These are phyloP conservation scores for Apis laboriosa DNA, from an alignment of 1,140 invertebrate species.

Conservation along the genomic window DNA sequence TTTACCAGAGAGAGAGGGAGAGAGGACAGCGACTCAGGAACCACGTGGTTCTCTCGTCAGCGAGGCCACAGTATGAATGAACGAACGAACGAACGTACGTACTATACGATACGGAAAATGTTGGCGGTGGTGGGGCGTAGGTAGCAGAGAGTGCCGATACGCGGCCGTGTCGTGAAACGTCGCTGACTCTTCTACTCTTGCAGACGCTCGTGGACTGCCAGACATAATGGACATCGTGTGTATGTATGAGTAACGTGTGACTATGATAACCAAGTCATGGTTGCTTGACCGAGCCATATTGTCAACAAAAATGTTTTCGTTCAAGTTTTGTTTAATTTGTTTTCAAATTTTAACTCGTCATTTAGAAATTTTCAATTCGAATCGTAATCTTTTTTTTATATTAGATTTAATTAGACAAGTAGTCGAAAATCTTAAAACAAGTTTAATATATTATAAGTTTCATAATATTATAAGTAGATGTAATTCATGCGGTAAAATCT, in stretches of 20 bases:
- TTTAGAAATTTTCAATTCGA: too few species aligned
- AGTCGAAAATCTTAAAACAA: too few species aligned
- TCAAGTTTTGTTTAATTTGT: too few species aligned
- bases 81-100: slow-evolving; percentile 63
- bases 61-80: slow-evolving; percentile 69
- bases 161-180: slow-evolving; percentile 62
- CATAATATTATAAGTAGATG: too few species aligned
- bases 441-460: too few species aligned
- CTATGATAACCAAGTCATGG: not conserved
- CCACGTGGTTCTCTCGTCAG: slow-evolving; percentile 65
- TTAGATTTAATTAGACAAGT: too few species aligned
- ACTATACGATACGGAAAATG: slow-evolving; percentile 71
- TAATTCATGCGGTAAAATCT: too few species aligned
- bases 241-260: not conserved
- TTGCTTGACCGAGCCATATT: not conserved
- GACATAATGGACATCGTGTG: slow-evolving; percentile 53
- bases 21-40: slow-evolving; percentile 65
- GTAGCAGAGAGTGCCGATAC: slow-evolving; percentile 60
- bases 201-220: slow-evolving; percentile 59
- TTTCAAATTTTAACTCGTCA: too few species aligned
- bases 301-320: too few species aligned
- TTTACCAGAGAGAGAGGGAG: slow-evolving; percentile 55
- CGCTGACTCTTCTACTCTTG: slow-evolving; percentile 60
- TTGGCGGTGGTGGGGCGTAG: slow-evolving; percentile 53
- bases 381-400: too few species aligned